These are phyloP conservation scores for Sipunculus nudus DNA, from an alignment of 2,888 invertebrate species.

Conservation along the genomic window DNA sequence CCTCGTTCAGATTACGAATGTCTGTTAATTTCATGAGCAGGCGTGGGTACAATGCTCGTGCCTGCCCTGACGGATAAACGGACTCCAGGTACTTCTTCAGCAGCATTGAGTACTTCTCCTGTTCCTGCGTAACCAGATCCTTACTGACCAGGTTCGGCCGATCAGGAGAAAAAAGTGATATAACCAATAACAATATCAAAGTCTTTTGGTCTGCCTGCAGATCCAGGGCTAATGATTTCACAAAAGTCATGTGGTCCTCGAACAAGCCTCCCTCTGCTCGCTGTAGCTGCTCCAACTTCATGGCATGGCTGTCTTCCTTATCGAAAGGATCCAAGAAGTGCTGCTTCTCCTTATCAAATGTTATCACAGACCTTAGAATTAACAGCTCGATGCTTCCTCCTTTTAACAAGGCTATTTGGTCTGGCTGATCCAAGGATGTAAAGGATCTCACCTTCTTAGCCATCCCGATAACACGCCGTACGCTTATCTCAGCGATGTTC, in stretches of 20 bases:
- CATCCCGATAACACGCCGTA: constrained; percentile 78
- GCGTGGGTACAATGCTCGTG: constrained; percentile 61
- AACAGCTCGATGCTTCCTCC: constrained; percentile 97
- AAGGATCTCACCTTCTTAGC: constrained; percentile 76
- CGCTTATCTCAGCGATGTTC: constrained; percentile 69
- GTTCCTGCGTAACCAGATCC: constrained; percentile 59
- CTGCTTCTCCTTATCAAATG: constrained; percentile 88
- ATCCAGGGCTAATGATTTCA: constrained; percentile 78
- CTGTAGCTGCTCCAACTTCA: constrained; percentile 89
- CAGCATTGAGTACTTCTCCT: constrained; percentile 64
- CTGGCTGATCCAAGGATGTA: constrained; percentile 93
- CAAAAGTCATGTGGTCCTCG: constrained; percentile 66
- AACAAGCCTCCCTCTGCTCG: constrained; percentile 67
- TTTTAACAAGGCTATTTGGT: constrained; percentile 89
- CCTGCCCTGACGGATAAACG: constrained; percentile 52
- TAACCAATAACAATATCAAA: constrained; percentile 90
- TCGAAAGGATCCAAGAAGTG: constrained; percentile 79
- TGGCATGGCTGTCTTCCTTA: constrained; percentile 74
- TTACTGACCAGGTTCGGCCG: constrained; percentile 74
- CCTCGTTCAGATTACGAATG: constrained; percentile 88
- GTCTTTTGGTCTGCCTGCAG: constrained; percentile 87
- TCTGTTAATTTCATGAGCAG: constrained; percentile 91
- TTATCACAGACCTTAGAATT: constrained; percentile 91
- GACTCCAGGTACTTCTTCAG: constrained; percentile 63
- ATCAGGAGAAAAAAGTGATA: constrained; percentile 88